Evolutionary conservation across 2,113 vertebrate genomes (phyloP).

Genomic region (Gracilinanus agilis): DNA sequence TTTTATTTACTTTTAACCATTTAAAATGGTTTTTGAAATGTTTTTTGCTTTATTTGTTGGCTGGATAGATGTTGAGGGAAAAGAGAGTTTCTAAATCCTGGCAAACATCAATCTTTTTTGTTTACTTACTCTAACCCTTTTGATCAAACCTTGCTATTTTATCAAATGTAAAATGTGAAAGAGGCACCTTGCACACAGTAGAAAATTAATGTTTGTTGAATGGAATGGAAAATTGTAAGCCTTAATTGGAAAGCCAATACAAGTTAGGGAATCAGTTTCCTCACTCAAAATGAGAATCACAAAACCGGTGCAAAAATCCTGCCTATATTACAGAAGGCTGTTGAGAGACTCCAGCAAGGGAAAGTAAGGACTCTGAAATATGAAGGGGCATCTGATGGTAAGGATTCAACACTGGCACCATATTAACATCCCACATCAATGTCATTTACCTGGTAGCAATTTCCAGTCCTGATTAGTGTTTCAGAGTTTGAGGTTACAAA

Average conservation of each 20-base stretch:
- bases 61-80: background rate
- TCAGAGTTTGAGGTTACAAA: background rate
- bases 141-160: background rate
- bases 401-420: background rate
- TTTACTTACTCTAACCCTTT: background rate
- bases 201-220: background rate
- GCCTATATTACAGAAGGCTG: background rate
- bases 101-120: background rate
- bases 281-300: background rate
- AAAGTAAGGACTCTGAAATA: background rate
- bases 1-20: background rate
- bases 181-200: background rate
- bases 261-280: background rate
- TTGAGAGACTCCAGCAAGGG: background rate
- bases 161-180: background rate
- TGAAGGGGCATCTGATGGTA: background rate
- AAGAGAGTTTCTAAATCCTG: background rate
- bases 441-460: background rate
- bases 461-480: background rate
- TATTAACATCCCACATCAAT: background rate
- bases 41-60: background rate
- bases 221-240: background rate
- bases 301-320: background rate
- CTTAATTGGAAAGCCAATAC: background rate
- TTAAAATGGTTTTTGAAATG: background rate